Evolutionary conservation across 2,888 invertebrate species (phyloP), one percentile per base, ranked within the genome.

Genomic region (Sesamia inferens): DNA sequence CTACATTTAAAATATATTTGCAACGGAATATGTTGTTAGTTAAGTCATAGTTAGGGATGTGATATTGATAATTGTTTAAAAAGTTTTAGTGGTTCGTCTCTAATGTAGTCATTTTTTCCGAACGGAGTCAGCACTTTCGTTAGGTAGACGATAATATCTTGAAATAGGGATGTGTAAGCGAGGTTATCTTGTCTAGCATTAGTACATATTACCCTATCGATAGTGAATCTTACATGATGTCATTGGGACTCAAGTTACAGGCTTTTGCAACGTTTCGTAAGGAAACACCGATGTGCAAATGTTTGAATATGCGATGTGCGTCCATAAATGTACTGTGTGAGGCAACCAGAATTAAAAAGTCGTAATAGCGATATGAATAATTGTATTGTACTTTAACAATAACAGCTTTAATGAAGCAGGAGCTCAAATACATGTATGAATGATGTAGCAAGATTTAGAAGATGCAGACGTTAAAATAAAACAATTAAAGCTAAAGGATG

Each of bases 211-310:
- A 78, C 71, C 72, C 84, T 79, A 78, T 81, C 74, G 65, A 74
- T 78, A 72, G 78, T 67, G 68, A 75, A 82, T 83, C 79, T 84
- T 82, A 76, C 70, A 78, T 85, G 78, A 85, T 83, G 82, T 84
- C 85, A 82, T 77, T 66, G 68, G 81, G 79, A 79, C 71, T 89
- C 83, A 78, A 66, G 78, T 89, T 88, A 76, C 79, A 80, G 81
- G 73, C 76, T 74, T 78, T 75, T 81, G 78, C 87, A 84, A 83
- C 76, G 73, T 76, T 80, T 79, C 59, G 78, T 82, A 77, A 83
- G 74, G 72, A 83, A 85, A 87, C 81, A 85, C 84, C 76, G 51
- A 48, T 79, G 76, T 65, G 65, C 74, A 65, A 83, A 73, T 51
- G 51, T 77, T 81, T 84, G 66, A 73, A 81, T 71, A 73, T 77